Conservation (phyloP, 2,797 vertebrate species). For the Eutrigla gurnardus region DNA sequence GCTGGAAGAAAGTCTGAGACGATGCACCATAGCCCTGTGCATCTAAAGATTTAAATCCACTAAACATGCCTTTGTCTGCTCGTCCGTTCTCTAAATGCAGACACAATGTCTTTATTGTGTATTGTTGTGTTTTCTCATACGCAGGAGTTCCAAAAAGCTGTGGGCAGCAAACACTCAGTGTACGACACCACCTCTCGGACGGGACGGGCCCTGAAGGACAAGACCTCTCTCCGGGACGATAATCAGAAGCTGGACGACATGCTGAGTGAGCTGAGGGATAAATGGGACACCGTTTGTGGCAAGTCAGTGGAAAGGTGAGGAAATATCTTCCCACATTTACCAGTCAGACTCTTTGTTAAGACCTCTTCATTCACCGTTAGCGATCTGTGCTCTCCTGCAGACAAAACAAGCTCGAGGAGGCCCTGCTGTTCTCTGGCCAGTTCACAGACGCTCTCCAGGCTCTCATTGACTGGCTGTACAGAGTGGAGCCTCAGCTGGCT, state of each 20-base stretch:
- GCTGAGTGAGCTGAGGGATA: conserved; percentile 97
- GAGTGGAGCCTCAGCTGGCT: conserved; percentile 96
- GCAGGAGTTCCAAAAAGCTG: conserved; percentile 97
- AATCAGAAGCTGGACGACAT: conserved; percentile 96
- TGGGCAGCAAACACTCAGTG: conserved; percentile 97
- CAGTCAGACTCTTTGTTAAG: not conserved
- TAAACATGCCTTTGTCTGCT: not conserved
- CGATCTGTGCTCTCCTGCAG: conserved; percentile 75
- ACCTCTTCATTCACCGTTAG: conserved; percentile 1
- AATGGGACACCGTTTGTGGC: conserved; percentile 98
- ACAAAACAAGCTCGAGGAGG: conserved; percentile 99
- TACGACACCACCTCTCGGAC: conserved; percentile 95
- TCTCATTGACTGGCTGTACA: conserved; percentile 98
- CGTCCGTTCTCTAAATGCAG: not conserved
- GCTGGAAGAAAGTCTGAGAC: conserved; percentile 23
- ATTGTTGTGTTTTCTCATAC: conserved; percentile 12
- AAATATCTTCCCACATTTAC: not conserved
- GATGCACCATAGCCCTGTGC: conserved; percentile 1
- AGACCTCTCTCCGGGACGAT: conserved; percentile 93
- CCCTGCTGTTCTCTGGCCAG: conserved; percentile 96
- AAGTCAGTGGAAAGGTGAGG: conserved; percentile 97
- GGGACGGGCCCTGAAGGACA: conserved; percentile 95
- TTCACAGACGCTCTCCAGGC: conserved; percentile 98
- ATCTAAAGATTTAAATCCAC: conserved; percentile 6
- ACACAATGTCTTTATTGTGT: not conserved